phyloP scores from a whole-genome alignment of 2,888 invertebrate species.

The Exocentrus adspersus region DNA sequence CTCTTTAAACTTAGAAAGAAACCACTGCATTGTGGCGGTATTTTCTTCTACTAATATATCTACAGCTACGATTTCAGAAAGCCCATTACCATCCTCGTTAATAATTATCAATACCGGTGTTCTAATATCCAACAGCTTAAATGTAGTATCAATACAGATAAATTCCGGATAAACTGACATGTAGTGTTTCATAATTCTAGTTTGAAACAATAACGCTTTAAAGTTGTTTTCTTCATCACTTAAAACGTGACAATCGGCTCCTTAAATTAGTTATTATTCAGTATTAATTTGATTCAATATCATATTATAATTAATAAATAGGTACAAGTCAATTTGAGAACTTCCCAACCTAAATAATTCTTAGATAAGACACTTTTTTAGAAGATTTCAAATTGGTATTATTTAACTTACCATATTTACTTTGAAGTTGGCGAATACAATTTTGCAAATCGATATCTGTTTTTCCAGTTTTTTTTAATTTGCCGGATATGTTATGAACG shows the following conservation, averaged over 20 bases:
- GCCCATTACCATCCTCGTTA: slow-evolving; percentile 28
- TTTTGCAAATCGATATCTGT: background rate
- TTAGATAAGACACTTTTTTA: too few species aligned
- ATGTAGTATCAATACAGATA: slow-evolving; percentile 26
- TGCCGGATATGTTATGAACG: background rate
- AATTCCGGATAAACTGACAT: slow-evolving; percentile 27
- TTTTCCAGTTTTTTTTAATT: background rate
- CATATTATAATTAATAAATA: too few species aligned
- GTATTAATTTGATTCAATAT: too few species aligned
- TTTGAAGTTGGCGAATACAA: background rate
- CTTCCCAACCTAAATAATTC: too few species aligned
- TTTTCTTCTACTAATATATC: slow-evolving; percentile 16
- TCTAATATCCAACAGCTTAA: slow-evolving; percentile 11
- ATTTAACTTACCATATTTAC: background rate
- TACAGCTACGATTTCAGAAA: slow-evolving; percentile 24
- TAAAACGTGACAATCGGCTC: slow-evolving; percentile 18
- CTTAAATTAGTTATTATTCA: too few species aligned
- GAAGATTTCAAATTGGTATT: too few species aligned
- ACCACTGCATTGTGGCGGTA: too few species aligned
- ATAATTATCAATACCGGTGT: slow-evolving; percentile 26
- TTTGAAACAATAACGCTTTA: slow-evolving; percentile 24
- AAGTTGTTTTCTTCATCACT: slow-evolving; percentile 20
- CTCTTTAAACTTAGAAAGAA: slow-evolving; percentile 6
- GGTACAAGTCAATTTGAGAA: too few species aligned
- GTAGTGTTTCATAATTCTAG: background rate